Percentiles rank a stretch among this genome's conserved stretches.
phyloP scores from a whole-genome alignment of 2,797 vertebrate species.

The Platalea minor region DNA sequence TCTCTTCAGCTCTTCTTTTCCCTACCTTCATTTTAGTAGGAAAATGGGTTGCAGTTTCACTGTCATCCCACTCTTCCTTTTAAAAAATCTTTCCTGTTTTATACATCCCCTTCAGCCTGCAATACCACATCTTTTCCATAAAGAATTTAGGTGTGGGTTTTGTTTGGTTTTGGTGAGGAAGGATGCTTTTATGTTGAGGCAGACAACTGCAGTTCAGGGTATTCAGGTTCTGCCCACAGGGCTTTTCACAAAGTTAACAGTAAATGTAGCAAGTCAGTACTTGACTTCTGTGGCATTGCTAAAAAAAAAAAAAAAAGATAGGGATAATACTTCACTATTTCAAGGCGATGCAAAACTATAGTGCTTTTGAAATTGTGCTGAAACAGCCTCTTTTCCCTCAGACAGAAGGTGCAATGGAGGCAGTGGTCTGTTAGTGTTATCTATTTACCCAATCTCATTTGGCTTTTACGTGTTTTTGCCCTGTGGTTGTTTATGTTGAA shows the following conservation, averaged over 20 bases:
- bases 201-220: conserved; percentile 10
- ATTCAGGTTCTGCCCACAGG: conserved; percentile 27
- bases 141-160: conserved; percentile 29
- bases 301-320: background rate
- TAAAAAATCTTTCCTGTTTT: background rate
- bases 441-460: background rate
- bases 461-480: background rate
- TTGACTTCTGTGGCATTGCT: conserved; percentile 9
- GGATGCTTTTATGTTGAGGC: conserved; percentile 32
- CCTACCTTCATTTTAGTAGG: background rate
- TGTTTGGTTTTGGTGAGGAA: conserved; percentile 35
- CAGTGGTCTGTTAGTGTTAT: background rate
- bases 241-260: background rate
- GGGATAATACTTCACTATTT: background rate
- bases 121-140: background rate
- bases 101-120: background rate
- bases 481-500: background rate
- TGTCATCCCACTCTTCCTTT: background rate
- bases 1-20: background rate
- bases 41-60: background rate
- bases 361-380: background rate
- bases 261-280: background rate
- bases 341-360: background rate
- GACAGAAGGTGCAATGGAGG: background rate
- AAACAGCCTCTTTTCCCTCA: background rate